Evolutionary conservation across 2,113 vertebrate genomes (phyloP), one percentile per base, ranked within the genome.

Genomic region (Dunckerocampus dactyliophorus): DNA sequence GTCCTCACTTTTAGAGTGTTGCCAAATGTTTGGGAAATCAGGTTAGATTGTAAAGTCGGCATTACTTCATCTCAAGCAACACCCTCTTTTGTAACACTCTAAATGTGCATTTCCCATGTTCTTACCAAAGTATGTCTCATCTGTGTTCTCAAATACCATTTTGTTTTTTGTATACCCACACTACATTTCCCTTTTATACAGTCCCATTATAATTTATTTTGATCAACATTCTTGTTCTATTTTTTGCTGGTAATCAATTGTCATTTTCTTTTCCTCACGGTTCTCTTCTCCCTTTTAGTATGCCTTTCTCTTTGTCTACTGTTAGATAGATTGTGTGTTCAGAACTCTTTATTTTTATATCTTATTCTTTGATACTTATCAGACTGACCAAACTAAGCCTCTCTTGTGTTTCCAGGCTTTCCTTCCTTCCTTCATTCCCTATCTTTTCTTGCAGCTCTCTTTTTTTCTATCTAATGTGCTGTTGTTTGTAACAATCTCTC

Each of bases 381-480:
- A 80, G 79, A 91, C 82, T 90, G 89, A 90, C 87, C 68, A 81
- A 87, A 89, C 85, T 86, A 85, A 91, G 89, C 75, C 83, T 88
- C 81, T 91, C 83, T 91, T 91, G 81, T 88, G 77, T 92, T 90
- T 91, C 68, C 88, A 91, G 90, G 87, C 90, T 85, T 85, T 73
- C 75, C 80, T 80, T 34, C 24, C 24, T 28, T 82, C 77, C 77
- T 80, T 88, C 84, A 68, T 82, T 82, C 65, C 76, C 71, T 81
- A 80, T 83, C 77, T 86, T 88, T 86, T 88, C 86, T 89, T 88
- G 72, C 88, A 91, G 88, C 88, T 89, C 83, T 82, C 63, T 88
- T 76, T 71, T 75, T 88, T 71, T 82, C 81, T 88, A 71, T 83
- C 74, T 87, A 85, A 85, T 72, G 80, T 84, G 68, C 77, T 82